A percentile compares a stretch with the other conserved stretches of the same genome.
Evolutionary conservation across 2,113 vertebrate species (phyloP).

Genomic region (Phaethornis superciliosus): DNA sequence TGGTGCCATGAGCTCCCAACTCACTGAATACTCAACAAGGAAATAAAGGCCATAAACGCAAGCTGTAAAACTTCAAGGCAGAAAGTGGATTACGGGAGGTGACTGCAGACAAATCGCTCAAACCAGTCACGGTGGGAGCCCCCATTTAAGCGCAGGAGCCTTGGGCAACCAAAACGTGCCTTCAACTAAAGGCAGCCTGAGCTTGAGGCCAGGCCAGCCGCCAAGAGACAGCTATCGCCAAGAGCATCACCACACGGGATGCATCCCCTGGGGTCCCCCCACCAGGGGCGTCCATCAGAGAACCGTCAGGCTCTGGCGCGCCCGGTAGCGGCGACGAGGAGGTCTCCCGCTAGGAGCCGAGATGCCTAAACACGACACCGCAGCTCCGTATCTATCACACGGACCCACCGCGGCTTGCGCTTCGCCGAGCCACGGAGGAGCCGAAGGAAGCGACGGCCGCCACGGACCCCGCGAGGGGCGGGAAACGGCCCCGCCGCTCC

Average conservation of each 20-base stretch:
- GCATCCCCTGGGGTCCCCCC: background rate
- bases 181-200: background rate
- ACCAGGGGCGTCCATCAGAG: background rate
- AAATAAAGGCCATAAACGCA: background rate
- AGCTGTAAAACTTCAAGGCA: rapidly evolving
- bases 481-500: background rate
- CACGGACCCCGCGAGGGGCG: background rate
- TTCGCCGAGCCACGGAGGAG: background rate
- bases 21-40: rapidly evolving
- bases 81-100: rapidly evolving
- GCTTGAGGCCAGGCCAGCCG: background rate
- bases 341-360: background rate
- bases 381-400: background rate
- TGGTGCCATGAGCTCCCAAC: background rate
- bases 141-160: background rate
- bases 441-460: no score
- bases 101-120: background rate
- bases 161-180: background rate
- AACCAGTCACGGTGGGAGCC: background rate
- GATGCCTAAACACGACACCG: rapidly evolving
- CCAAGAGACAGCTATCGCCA: background rate
- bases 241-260: background rate
- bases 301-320: no score
- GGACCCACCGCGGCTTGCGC: background rate
- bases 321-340: background rate